Conservation (phyloP, 2,888 invertebrate species). For the Pyralis farinalis region DNA sequence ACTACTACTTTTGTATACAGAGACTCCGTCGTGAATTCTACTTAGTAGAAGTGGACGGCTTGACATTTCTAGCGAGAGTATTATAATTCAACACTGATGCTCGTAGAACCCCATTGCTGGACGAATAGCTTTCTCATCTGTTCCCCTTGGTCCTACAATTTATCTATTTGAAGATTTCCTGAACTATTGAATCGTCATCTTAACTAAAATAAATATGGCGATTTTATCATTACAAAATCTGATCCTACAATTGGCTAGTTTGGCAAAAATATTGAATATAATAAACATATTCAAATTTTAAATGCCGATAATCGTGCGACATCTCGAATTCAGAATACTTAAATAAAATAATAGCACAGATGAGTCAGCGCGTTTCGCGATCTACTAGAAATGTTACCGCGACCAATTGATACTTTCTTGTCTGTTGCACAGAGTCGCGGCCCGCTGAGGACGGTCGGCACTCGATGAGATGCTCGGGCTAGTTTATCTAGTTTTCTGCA, state of each 20-base stretch:
- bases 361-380: slow-evolving; percentile 1
- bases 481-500: slow-evolving; percentile 45
- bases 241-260: slow-evolving; percentile 2
- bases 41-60: too few species aligned
- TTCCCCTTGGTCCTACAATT: too few species aligned
- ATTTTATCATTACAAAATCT: too few species aligned
- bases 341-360: not conserved
- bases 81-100: too few species aligned
- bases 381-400: slow-evolving; percentile 1
- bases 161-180: too few species aligned
- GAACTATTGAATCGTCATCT: too few species aligned
- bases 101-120: too few species aligned
- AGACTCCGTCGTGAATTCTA: too few species aligned
- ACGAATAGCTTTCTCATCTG: too few species aligned
- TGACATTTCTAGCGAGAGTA: too few species aligned
- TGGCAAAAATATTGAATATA: slow-evolving; percentile 5
- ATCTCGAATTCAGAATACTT: not conserved
- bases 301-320: not conserved
- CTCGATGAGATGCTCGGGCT: slow-evolving; percentile 21
- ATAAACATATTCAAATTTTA: not conserved
- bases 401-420: slow-evolving; percentile 2
- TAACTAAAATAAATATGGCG: too few species aligned
- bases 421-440: slow-evolving; percentile 34
- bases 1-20: too few species aligned
- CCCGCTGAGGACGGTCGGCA: slow-evolving; percentile 26